Conservation (phyloP, 2,888 invertebrate species). For the Sicus ferrugineus region DNA sequence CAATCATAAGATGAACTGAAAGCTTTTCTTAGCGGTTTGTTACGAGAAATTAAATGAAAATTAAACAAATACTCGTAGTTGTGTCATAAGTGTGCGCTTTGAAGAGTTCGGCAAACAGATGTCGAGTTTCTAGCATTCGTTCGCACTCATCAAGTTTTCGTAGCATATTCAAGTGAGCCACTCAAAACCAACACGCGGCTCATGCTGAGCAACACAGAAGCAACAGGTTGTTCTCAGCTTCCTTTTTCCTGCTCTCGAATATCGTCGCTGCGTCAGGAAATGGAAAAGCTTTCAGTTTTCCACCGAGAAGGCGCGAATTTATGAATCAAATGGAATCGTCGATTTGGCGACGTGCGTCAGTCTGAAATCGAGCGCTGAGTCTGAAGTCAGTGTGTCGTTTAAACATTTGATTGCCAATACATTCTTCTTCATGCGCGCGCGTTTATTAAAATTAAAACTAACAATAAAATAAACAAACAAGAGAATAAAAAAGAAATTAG, state of each 20-base stretch:
- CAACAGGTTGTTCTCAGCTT: conserved; percentile 1
- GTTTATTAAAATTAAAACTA: background rate
- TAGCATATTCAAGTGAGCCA: background rate
- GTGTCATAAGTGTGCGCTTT: too few species aligned
- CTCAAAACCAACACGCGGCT: background rate
- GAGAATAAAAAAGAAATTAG: too few species aligned
- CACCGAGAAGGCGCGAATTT: background rate
- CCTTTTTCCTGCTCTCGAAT: background rate
- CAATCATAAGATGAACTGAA: too few species aligned
- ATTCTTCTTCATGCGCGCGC: background rate
- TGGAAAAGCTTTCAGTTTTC: conserved; percentile 5
- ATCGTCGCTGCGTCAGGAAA: background rate
- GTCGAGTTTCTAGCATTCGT: background rate
- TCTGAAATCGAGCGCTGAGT: conserved; percentile 25
- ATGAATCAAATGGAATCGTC: background rate
- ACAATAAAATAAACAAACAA: background rate
- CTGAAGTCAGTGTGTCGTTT: background rate
- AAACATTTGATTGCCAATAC: too few species aligned
- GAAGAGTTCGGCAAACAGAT: background rate
- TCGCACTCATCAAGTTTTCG: background rate
- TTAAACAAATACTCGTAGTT: too few species aligned
- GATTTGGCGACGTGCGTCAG: conserved; percentile 15
- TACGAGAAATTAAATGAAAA: too few species aligned
- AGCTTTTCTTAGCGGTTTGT: too few species aligned
- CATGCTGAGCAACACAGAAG: background rate